Evolutionary conservation across 2,888 invertebrate species (phyloP).

Genomic region (Augiades crinisus): DNA sequence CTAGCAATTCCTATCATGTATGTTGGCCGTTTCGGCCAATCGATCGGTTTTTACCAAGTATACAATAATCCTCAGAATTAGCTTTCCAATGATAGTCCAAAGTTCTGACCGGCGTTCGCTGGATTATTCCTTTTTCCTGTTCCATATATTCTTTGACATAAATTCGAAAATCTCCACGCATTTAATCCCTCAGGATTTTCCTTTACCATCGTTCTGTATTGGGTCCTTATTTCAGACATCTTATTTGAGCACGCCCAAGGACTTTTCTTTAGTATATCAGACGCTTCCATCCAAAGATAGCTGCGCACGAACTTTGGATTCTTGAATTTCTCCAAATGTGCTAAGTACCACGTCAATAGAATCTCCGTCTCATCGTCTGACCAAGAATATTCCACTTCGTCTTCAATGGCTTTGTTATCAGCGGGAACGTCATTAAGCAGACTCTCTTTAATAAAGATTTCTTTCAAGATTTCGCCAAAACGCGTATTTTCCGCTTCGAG

Average conservation of each 20-base stretch:
- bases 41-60: too few species aligned
- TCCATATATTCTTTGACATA: conserved; percentile 73
- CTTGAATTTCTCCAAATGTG: conserved; percentile 69
- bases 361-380: conserved; percentile 56
- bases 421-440: conserved; percentile 36
- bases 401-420: conserved; percentile 19
- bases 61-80: too few species aligned
- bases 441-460: conserved; percentile 41
- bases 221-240: conserved; percentile 65
- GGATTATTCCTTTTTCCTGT: conserved; percentile 53
- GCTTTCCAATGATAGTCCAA: too few species aligned
- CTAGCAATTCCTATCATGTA: too few species aligned
- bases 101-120: background rate
- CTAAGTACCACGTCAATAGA: conserved; percentile 63
- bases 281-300: conserved; percentile 66
- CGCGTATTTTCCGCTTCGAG: conserved; percentile 25
- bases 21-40: too few species aligned
- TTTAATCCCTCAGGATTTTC: conserved; percentile 50
- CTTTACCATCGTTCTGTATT: conserved; percentile 62
- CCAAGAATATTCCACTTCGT: conserved; percentile 49
- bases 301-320: conserved; percentile 65
- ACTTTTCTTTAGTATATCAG: conserved; percentile 55
- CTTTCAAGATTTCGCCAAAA: conserved; percentile 39
- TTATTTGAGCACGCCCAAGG: conserved; percentile 66
- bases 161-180: conserved; percentile 58